phyloP scores from a whole-genome alignment of 1,140 invertebrate species.

The Penaeus vannamei region DNA sequence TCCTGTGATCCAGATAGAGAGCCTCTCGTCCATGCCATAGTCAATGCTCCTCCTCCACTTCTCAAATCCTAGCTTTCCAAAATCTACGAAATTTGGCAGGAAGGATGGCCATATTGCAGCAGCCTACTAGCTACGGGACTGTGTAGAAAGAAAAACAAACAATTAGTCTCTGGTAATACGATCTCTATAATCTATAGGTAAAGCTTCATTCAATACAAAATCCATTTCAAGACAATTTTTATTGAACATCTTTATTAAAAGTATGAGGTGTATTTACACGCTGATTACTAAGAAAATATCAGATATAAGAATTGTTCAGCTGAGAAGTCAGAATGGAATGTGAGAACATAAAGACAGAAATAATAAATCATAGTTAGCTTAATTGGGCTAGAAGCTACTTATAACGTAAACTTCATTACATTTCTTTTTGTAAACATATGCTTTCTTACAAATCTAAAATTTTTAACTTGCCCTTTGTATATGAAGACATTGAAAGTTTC shows the following conservation, averaged over 20 bases:
- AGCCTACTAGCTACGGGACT: slow-evolving; percentile 67
- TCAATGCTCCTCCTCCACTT: slow-evolving; percentile 62
- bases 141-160: slow-evolving; percentile 64
- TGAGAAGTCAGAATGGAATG: slow-evolving; percentile 55
- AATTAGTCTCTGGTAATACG: slow-evolving; percentile 55
- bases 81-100: slow-evolving; percentile 66
- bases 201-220: slow-evolving; percentile 62
- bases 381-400: background rate
- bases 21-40: slow-evolving; percentile 44
- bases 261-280: slow-evolving; percentile 46
- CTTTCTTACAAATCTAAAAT: slow-evolving; percentile 49
- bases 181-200: slow-evolving; percentile 43
- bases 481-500: slow-evolving; percentile 50
- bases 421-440: slow-evolving; percentile 14
- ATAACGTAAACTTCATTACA: slow-evolving; percentile 7
- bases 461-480: slow-evolving; percentile 57
- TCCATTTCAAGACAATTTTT: slow-evolving; percentile 37
- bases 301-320: slow-evolving; percentile 41
- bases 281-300: slow-evolving; percentile 44
- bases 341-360: slow-evolving; percentile 46
- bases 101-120: slow-evolving; percentile 64
- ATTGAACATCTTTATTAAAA: slow-evolving; percentile 46
- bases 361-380: background rate
- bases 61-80: slow-evolving; percentile 65
- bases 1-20: slow-evolving; percentile 49